phyloP scores from a whole-genome alignment of 1,140 invertebrate species.

The Phymastichus coffea region DNA sequence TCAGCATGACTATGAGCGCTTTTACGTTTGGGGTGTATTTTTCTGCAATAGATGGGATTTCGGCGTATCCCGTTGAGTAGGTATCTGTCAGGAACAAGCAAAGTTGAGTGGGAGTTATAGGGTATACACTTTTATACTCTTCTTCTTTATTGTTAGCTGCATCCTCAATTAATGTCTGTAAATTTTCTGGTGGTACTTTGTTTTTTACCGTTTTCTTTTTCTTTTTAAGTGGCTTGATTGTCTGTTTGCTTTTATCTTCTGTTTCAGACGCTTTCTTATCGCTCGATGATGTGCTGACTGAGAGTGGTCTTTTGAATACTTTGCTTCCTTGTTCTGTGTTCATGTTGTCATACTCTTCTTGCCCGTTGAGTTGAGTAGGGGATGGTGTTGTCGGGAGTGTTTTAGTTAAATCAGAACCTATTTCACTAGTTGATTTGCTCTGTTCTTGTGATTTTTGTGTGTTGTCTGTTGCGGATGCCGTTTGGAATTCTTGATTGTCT shows the following conservation, averaged over 20 bases:
- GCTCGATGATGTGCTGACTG: background rate
- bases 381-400: background rate
- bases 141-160: background rate
- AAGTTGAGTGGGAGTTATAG: too few species aligned
- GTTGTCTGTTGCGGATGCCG: too few species aligned
- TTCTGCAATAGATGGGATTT: too few species aligned
- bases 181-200: background rate
- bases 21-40: too few species aligned
- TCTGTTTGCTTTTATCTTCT: background rate
- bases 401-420: too few species aligned
- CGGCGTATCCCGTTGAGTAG: too few species aligned
- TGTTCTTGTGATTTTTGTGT: too few species aligned
- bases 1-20: too few species aligned
- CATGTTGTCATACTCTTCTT: background rate
- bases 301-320: background rate
- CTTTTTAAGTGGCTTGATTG: background rate
- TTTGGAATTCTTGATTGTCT: too few species aligned
- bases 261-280: background rate
- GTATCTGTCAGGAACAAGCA: too few species aligned
- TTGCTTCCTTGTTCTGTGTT: background rate
- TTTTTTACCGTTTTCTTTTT: background rate
- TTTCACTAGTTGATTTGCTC: too few species aligned
- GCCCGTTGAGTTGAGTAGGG: background rate
- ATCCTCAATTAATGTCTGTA: background rate
- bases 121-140: background rate